Base-by-base conservation (phyloP, 2,113 vertebrate species). In the Saguinus imperator region DNA sequence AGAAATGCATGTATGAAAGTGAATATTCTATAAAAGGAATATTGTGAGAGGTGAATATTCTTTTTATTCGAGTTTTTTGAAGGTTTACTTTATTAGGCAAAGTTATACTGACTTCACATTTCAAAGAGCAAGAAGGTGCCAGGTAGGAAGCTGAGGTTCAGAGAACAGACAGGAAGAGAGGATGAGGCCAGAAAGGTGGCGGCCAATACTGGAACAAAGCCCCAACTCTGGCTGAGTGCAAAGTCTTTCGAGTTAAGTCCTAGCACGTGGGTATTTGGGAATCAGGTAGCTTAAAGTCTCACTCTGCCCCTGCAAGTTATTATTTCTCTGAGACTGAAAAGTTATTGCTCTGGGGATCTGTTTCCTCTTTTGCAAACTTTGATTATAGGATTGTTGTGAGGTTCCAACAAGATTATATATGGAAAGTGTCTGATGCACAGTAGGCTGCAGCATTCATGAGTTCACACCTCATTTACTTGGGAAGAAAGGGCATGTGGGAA, bases 241-340 rank as follows among this genome's bases (percentile, higher is more conserved):
- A 45, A 81, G 68, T 5, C 29, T 8, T 37, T 3, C 32, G 11
- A 35, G 18, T 5, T 5, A 11, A 20, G 8, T 55, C 40, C 29
- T 16, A 18, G 72, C 12, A 1, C 6, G 2, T 3, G 2, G 21
- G 11, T 12, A 1, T n/a, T 11, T 43, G n/a, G 40, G 11, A 35
- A 50, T 48, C 14, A 20, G 43, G 68, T 43, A 16, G 25, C 32
- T 35, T n/a, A 37, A 3, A 64, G 16, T 73, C 75, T 20, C 48
- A 20, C 45, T 29, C 70, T 20, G 37, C 3, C 4, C 10, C 17
- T 73, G 6, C 35, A 18, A 8, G 45, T 18, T 2, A 3, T 25
- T 35, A 32, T 50, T 43, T 75, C 43, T 29, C 18, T 6, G 72
- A 75, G 52, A 25, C 27, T 32, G n/a, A 55, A 17, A 37, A 52